Base-by-base conservation (phyloP, 2,113 vertebrate genomes). In the Taxidea taxus region DNA sequence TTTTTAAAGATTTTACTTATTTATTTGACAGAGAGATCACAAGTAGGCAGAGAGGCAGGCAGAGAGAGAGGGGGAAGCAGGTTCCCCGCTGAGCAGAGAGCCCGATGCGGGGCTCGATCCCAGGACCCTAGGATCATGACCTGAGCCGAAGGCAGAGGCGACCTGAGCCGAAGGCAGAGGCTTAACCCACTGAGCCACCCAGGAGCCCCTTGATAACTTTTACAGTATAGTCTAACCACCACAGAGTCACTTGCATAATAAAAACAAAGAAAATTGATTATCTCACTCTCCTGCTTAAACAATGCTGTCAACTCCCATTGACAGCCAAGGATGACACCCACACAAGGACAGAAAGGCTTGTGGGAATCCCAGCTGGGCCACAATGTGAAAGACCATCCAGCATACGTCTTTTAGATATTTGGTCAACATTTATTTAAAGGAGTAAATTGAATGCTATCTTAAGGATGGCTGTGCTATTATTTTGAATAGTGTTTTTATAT, bases 251-350 rank as follows among this genome's bases (percentile, higher is more conserved):
- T 86, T 91, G n/a, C 49, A 78, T 80, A 93, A 54, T n/a, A 51
- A 94, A 94, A 95, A 37, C n/a, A 84, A 93, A 92, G 44, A 83
- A 80, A 97, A 70, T 14, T 81, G 29, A 92, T 93, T 77, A 91
- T 85, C 39, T 95, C 42, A 77, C 27, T 91, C n/a, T 25, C 39
- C 56, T 64, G 34, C 47, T 93, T 84, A 80, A 96, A 88, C 21
- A 68, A 56, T 86, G 34, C 82, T 89, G 4, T 85, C 56, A 96
- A 6, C 64, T 92, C 20, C 37, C 44, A 78, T 49, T 86, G 42
- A 31, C 77, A 77, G 20, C 95, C 42, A 44, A 90, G 54, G 47
- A 90, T 92, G 72, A 89, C 39, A 34, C 13, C 42, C 77, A 68
- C 27, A 34, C 23, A 92, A 86, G 49, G 21, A 85, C 9, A 80